Conservation (phyloP, 2,113 vertebrate species). For the Leiothrix lutea region DNA sequence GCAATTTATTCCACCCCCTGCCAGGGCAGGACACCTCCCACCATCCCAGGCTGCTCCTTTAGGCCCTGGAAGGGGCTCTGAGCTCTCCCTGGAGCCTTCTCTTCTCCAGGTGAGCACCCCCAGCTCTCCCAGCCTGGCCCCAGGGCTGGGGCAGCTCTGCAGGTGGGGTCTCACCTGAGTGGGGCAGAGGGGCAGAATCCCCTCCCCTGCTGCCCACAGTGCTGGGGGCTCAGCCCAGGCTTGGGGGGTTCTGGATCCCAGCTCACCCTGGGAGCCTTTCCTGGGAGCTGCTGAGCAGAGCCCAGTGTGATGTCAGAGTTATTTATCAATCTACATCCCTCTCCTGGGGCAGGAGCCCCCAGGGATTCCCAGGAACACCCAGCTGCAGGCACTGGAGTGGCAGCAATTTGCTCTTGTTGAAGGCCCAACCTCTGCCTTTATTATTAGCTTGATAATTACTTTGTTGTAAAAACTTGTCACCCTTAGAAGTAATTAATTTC, state of each 20-base stretch:
- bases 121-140: not conserved
- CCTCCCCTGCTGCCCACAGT: not conserved
- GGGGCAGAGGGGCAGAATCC: not conserved
- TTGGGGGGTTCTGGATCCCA: not conserved
- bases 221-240: not conserved
- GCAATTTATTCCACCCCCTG: not conserved
- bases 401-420: not conserved
- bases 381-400: not conserved
- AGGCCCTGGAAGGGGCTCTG: not conserved
- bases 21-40: not conserved
- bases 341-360: rapidly evolving
- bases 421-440: not conserved
- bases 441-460: slow-evolving; percentile 12
- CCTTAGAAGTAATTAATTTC: slow-evolving; percentile 46
- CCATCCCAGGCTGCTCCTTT: not conserved
- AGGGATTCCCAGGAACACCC: not conserved
- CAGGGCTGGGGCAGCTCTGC: not conserved
- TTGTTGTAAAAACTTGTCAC: not conserved
- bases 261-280: not conserved
- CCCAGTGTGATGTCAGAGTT: not conserved
- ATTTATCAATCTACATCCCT: not conserved
- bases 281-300: rapidly evolving
- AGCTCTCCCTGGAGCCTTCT: not conserved
- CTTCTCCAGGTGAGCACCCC: not conserved
- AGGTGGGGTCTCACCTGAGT: not conserved